Percentiles rank a stretch among this genome's conserved stretches.
These are phyloP conservation scores for Galerucella calmariensis DNA, from an alignment of 2,888 invertebrate genomes.

Conservation along the genomic window DNA sequence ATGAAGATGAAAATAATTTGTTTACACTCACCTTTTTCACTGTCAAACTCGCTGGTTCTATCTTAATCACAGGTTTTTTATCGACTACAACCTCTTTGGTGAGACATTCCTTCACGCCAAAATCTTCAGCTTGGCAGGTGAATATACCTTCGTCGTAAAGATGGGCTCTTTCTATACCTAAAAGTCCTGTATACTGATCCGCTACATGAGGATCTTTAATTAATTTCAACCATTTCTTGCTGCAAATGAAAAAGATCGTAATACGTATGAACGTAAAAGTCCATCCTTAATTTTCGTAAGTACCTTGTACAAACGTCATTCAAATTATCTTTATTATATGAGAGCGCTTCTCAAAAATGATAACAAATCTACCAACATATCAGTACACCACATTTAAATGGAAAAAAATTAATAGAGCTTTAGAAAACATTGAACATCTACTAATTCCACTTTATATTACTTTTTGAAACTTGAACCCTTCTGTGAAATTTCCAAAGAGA, in stretches of 20 bases:
- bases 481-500: too few species aligned
- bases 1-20: too few species aligned
- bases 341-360: too few species aligned
- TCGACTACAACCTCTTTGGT: conserved; percentile 72
- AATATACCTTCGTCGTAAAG: conserved; percentile 80
- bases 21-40: conserved; percentile 71
- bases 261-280: too few species aligned
- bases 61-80: conserved; percentile 74
- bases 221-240: conserved; percentile 76
- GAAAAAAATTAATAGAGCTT: too few species aligned
- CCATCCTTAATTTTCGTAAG: too few species aligned
- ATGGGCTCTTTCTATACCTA: conserved; percentile 78
- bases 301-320: not conserved
- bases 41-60: conserved; percentile 77
- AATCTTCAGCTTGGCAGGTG: conserved; percentile 81
- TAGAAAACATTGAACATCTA: too few species aligned
- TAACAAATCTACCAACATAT: too few species aligned
- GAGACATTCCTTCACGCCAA: conserved; percentile 76
- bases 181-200: conserved; percentile 74
- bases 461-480: too few species aligned
- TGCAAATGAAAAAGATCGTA: conserved; percentile 55
- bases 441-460: too few species aligned
- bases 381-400: too few species aligned
- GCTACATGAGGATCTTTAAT: conserved; percentile 65
- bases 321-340: too few species aligned